Conservation (phyloP, 2,797 vertebrate species). For the Garrulus glandarius region DNA sequence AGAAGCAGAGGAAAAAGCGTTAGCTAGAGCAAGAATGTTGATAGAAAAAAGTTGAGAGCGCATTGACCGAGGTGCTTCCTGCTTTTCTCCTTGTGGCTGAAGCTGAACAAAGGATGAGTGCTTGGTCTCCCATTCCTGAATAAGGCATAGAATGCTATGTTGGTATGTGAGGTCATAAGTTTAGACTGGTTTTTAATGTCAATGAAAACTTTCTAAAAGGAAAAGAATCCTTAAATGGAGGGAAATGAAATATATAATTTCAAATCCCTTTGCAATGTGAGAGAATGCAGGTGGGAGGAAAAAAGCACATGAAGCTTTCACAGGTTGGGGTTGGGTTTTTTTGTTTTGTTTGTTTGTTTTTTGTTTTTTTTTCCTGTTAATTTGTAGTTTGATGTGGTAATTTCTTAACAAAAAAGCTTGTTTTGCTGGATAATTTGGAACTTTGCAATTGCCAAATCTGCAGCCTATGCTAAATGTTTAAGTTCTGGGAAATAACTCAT, state of each 20-base stretch:
- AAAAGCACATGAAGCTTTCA: rapidly evolving
- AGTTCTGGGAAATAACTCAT: neutral
- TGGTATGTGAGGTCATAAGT: neutral
- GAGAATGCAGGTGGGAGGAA: neutral
- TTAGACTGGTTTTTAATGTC: neutral
- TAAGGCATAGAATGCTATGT: neutral
- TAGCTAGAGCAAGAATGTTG: neutral
- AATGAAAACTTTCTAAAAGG: neutral
- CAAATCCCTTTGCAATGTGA: neutral
- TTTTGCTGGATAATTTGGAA: neutral
- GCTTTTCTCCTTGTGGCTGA: neutral
- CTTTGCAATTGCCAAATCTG: neutral
- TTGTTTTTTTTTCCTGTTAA: neutral
- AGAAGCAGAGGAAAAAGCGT: neutral
- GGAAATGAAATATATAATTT: neutral
- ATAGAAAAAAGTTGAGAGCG: neutral
- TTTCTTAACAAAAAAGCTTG: neutral
- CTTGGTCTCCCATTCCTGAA: neutral
- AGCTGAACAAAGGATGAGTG: neutral
- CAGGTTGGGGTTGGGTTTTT: neutral
- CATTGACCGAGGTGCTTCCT: neutral
- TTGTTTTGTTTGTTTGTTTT: no score
- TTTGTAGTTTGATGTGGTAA: neutral
- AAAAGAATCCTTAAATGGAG: neutral
- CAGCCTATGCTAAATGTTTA: neutral